Percentiles rank a stretch among this genome's conserved stretches.
These are phyloP conservation scores for Drosophila aff. DNA, from an alignment of 1,140 invertebrate species.

Conservation along the genomic window DNA sequence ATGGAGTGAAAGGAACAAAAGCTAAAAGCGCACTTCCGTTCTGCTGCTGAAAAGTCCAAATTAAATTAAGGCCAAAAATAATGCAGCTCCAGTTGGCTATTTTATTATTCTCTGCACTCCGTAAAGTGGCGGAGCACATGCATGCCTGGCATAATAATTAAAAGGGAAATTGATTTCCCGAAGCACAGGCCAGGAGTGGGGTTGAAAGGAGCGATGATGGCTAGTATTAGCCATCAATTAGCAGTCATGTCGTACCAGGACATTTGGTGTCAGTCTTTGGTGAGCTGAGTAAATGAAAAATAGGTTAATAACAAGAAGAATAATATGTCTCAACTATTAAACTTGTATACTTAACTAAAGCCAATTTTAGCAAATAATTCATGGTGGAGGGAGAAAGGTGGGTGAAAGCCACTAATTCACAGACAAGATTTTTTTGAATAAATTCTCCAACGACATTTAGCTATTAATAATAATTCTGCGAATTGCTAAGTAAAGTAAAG, in stretches of 20 bases:
- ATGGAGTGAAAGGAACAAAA: slow-evolving; percentile 11
- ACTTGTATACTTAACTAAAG: too few relatives aligned
- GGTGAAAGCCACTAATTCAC: too few relatives aligned
- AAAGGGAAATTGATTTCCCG: slow-evolving; percentile 66
- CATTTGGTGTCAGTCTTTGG: background rate
- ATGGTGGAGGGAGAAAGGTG: too few relatives aligned
- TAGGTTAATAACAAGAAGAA: background rate
- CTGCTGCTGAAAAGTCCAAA: slow-evolving; percentile 65
- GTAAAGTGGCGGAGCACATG: slow-evolving; percentile 19
- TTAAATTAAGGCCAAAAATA: slow-evolving; percentile 76
- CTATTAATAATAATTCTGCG: background rate
- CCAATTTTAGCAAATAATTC: too few relatives aligned
- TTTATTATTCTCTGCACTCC: slow-evolving; percentile 36
- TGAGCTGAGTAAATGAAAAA: too few relatives aligned
- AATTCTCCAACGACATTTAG: background rate
- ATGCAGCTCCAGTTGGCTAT: slow-evolving; percentile 45
- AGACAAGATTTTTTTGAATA: too few relatives aligned
- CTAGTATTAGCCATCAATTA: slow-evolving; percentile 35
- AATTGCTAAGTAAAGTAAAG: background rate
- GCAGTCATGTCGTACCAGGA: slow-evolving; percentile 7
- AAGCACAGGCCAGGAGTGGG: slow-evolving; percentile 1
- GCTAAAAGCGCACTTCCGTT: slow-evolving; percentile 24
- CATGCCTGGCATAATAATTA: slow-evolving; percentile 67
- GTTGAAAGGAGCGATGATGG: slow-evolving; percentile 1
- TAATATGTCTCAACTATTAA: background rate